These are phyloP conservation scores for Geotrupes spiniger DNA, from an alignment of 2,888 invertebrate genomes.

Conservation along the genomic window DNA sequence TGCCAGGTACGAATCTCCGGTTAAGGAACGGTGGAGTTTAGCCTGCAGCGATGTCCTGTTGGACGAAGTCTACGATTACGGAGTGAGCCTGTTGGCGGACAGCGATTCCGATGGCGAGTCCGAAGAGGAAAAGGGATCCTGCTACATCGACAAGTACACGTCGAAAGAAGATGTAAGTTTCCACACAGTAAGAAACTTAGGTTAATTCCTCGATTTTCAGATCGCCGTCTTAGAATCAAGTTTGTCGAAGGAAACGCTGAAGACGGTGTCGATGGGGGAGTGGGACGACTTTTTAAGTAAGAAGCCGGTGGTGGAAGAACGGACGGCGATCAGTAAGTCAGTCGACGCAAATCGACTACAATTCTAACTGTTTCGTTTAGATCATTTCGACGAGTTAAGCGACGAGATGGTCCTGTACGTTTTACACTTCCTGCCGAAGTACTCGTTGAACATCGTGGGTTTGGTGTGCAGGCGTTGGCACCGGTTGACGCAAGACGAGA, in stretches of 20 bases:
- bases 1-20: constrained; percentile 39
- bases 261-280: constrained; percentile 38
- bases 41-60: constrained; percentile 45
- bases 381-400: constrained; percentile 72
- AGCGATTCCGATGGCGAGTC: constrained; percentile 35
- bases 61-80: constrained; percentile 58
- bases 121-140: constrained; percentile 18
- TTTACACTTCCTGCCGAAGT: constrained; percentile 79
- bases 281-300: constrained; percentile 36
- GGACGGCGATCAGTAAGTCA: constrained; percentile 37
- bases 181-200: neutral
- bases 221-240: constrained; percentile 41
- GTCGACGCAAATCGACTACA: constrained; percentile 7
- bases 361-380: constrained; percentile 36
- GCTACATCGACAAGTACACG: neutral
- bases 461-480: constrained; percentile 78
- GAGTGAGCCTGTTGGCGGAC: constrained; percentile 57
- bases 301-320: constrained; percentile 28
- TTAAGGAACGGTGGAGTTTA: constrained; percentile 39
- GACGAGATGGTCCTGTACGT: constrained; percentile 85
- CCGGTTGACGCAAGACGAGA: constrained; percentile 76
- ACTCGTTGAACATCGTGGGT: constrained; percentile 66
- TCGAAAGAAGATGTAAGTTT: neutral
- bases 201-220: constrained; percentile 28
- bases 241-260: constrained; percentile 40